Base-by-base conservation (phyloP, 1,140 invertebrate species). In the Musca domestica region DNA sequence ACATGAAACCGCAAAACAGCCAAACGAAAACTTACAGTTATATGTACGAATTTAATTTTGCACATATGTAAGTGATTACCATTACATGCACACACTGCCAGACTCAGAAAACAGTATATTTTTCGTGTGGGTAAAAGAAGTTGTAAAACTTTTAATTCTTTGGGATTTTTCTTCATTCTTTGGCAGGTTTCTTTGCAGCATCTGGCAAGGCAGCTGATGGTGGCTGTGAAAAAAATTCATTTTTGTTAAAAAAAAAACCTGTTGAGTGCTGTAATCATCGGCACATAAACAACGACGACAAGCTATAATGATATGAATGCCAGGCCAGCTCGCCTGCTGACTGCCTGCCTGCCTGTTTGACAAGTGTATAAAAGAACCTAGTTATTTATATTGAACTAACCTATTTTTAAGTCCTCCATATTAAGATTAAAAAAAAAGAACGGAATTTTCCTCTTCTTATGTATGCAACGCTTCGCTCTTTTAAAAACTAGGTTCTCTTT, bases 371-470 rank as follows among this genome's bases (percentile, higher is more conserved):
- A 41, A 25, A n/a, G 47, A 48, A 30, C 22, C 46, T 48, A 64
- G 20, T 64, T 64, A 64, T 48, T 47, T 65, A 12, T 65, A 51
- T 48, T 49, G 64, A 49, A 48, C 20, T 65, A 51, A 48, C 64
- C 48, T 65, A 49, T 65, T 65, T 51, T 49, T 49, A 49, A 65
- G 46, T 22, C 25, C 48, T 51, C 64, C 25, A 22, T 65, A n/a
- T 49, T 14, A 17, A 47, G 7, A 64, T 4, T 7, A 58, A 58
- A 2, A n/a, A 58, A 30, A 14, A 30, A 56, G 52, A 56, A 56
- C 52, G 52, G 52, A 27, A 56, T 61, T 61, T 19, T 12, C 30
- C n/a, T 12, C 34, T 12, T 9, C 5, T 10, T 10, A 41, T 7
- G 12, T 41, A 5, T 41, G 12, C 34, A 9, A n/a, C 34, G 12